Evolutionary conservation across 2,113 vertebrate genomes (phyloP), one percentile per base, ranked within the genome.

Genomic region (Gavialis gangeticus): DNA sequence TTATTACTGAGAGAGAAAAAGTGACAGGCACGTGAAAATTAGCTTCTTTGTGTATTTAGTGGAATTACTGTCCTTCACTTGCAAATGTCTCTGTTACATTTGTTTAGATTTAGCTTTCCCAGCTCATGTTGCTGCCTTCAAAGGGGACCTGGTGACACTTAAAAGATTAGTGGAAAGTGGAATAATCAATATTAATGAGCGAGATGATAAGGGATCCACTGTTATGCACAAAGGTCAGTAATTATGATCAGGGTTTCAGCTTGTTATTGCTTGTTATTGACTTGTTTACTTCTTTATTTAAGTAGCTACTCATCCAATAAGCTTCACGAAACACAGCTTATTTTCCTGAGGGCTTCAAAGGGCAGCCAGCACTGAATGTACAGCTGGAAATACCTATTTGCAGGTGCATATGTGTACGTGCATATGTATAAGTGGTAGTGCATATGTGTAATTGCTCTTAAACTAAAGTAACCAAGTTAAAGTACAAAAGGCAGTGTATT

Each of bases 221-320:
- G 97, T 93, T 54, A 82, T 98, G 97, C 98, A 98, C 95, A 98
- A 98, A 98, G 98, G 98, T 98, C 30, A 95, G 96, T 94, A 94
- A 75, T 84, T 84, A 77, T 30, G 46, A 79, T 73, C 30, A 66
- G 30, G 66, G 56, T 83, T 95, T 91, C 25, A 77, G 78, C 82
- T 96, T 87, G 71, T 83, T 89, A 24, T 10, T 85, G 57, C 77
- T 88, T 85, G 79, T 84, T 95, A 4, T 28, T 94, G 77, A 79
- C 21, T 91, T 90, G 58, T 90, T 96, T 80, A 85, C 66, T 94
- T 89, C 54, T 13, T 60, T 93, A 95, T 92, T 91, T 91, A 96
- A 92, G 79, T 79, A 90, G 59, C 62, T 94, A 79, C 77, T 78
- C 14, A 24, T 97, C n/a, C 58, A 77, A 90, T 89, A 91, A 77